Evolutionary conservation across 2,113 vertebrate species (phyloP), one percentile per base, ranked within the genome.

Genomic region (Anoplopoma fimbria): DNA sequence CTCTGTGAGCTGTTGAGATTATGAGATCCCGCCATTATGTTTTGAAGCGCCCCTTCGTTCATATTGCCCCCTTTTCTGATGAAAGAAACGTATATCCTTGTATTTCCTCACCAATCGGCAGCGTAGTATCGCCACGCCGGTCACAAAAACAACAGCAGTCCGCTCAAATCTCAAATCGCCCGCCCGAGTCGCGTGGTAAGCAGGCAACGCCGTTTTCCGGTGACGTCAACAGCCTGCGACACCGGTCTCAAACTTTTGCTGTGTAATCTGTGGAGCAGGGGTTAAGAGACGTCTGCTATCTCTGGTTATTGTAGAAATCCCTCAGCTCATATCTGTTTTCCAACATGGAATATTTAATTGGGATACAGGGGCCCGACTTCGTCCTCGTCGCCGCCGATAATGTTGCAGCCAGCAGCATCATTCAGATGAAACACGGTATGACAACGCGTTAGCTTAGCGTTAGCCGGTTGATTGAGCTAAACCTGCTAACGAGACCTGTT

Each of bases 401-500:
- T 13, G 94, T 99, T 25, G 97, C 97, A 25, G 97, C 97, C 61
- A 95, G 94, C 95, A 99, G 96, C 92, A 98, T 99, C 87, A 94
- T 99, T 85, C 96, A 98, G 94, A 97, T 99, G 97, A 99, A 99
- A 95, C 96, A 98, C 76, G 98, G 98, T 99, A 90, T 87, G 93
- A 82, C 87, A 86, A 78, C 69, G 87, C 83, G 55, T 88, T 94
- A 93, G 89, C 87, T 76, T 91, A 87, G 82, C 73, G 0, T 82
- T 88, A 90, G 90, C 68, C 90, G 80, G 85, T 76, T 57, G 17
- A 21, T 49, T 21, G 0, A 51, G 42, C 29, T 7, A 67, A 2
- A 78, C 9, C 8, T 47, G 72, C 49, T 2, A 31, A 58, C 13
- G 58, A 69, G 19, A 29, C 7, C 4, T 29, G 34, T 19, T 58